These are phyloP conservation scores for Grapholita molesta DNA, from an alignment of 1,140 invertebrate genomes.

Conservation along the genomic window DNA sequence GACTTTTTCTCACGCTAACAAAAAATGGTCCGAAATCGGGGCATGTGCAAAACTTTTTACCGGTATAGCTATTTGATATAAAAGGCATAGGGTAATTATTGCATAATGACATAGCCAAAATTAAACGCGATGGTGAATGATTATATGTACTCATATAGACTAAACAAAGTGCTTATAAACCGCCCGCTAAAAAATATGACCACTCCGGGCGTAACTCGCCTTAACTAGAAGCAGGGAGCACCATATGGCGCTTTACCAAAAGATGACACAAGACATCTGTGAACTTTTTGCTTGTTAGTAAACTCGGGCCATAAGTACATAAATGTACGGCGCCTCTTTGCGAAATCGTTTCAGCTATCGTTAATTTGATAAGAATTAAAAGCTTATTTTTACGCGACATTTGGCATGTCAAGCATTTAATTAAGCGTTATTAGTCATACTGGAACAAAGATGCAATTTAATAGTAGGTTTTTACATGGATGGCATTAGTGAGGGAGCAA, in stretches of 20 bases:
- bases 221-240: slow-evolving; percentile 19
- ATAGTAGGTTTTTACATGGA: neutral
- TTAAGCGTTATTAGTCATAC: slow-evolving; percentile 1
- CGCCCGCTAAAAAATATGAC: too few species aligned
- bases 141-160: too few species aligned
- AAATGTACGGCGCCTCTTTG: slow-evolving; percentile 23
- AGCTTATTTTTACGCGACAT: slow-evolving; percentile 9
- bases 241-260: slow-evolving; percentile 41
- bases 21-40: neutral
- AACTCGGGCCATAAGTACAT: slow-evolving; percentile 21
- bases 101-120: neutral
- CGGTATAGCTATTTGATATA: neutral
- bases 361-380: slow-evolving; percentile 25
- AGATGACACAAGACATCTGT: slow-evolving; percentile 55
- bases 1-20: slow-evolving; percentile 13
- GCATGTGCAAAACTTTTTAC: slow-evolving; percentile 12
- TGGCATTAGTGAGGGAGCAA: slow-evolving; percentile 2
- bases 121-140: neutral
- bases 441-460: neutral
- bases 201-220: neutral
- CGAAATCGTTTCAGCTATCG: slow-evolving; percentile 27
- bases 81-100: neutral
- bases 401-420: slow-evolving; percentile 15
- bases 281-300: slow-evolving; percentile 36
- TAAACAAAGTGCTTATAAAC: too few species aligned